Conservation (phyloP, 2,888 invertebrate species). For the Caenorhabditis imperialis region DNA sequence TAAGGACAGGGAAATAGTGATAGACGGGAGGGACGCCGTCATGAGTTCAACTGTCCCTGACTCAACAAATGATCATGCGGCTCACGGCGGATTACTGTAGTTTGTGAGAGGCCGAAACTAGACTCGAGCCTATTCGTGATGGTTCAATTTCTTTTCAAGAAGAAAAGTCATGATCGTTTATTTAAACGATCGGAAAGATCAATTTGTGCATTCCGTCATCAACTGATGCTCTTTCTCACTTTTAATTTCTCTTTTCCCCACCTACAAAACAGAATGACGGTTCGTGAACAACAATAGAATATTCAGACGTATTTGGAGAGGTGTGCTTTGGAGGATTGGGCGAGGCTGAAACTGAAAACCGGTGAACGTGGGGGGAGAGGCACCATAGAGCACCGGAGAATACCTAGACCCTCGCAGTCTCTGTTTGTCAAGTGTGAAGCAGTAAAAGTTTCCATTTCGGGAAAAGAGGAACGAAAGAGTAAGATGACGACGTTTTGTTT, state of each 20-base stretch:
- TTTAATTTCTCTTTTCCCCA: neutral
- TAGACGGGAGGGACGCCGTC: conserved; percentile 33
- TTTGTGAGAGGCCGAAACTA: no score
- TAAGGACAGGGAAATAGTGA: conserved; percentile 19
- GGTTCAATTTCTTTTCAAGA: no score
- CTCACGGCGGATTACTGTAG: neutral
- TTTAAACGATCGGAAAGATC: neutral
- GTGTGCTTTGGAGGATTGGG: no score
- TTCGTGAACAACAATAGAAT: no score
- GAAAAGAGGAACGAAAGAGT: conserved; percentile 9
- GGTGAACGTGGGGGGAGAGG: no score
- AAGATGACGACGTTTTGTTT: conserved; percentile 36
- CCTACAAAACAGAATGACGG: no score
- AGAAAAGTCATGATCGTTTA: no score
- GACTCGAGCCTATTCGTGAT: neutral
- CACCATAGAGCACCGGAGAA: no score
- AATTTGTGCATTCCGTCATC: neutral
- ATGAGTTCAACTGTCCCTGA: conserved; percentile 39
- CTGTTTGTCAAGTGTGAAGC: conserved; percentile 7
- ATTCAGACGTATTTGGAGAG: no score
- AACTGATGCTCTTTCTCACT: neutral
- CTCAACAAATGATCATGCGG: conserved; percentile 36
- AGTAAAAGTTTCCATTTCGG: conserved; percentile 17
- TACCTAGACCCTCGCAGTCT: no score
- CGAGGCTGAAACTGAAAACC: no score